Percentiles rank a stretch among this genome's conserved stretches.
Evolutionary conservation across 2,113 vertebrate species (phyloP).

Genomic region (Puffinus mauretanicus): DNA sequence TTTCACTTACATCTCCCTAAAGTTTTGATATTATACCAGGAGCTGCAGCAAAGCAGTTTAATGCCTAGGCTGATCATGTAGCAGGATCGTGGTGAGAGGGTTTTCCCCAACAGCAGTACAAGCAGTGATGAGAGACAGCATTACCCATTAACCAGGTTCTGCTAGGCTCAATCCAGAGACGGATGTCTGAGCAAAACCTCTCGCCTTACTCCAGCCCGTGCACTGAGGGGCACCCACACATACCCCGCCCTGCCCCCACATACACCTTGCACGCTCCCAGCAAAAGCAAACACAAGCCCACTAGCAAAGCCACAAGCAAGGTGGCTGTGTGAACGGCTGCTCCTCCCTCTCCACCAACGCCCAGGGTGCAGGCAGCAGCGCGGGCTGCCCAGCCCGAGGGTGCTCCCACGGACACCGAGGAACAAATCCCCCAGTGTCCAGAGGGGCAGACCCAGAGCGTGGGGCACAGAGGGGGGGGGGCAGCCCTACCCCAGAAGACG

Average conservation of each 20-base stretch:
- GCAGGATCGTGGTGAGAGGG: neutral
- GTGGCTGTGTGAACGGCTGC: rapidly evolving
- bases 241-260: neutral
- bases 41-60: neutral
- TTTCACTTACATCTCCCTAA: neutral
- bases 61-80: neutral
- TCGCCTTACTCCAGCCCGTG: rapidly evolving
- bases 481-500: neutral
- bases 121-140: neutral
- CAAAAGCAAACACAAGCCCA: neutral
- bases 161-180: neutral
- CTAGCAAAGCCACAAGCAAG: neutral
- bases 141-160: neutral
- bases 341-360: neutral
- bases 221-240: neutral
- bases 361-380: rapidly evolving
- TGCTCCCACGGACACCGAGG: rapidly evolving
- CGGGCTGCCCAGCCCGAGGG: neutral
- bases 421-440: neutral
- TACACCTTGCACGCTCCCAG: neutral
- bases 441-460: neutral
- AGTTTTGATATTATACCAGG: neutral
- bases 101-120: neutral
- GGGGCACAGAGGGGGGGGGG: neutral
- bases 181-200: neutral